Conservation (phyloP, 2,797 vertebrate genomes). For the Pseudochirops corinnae region DNA sequence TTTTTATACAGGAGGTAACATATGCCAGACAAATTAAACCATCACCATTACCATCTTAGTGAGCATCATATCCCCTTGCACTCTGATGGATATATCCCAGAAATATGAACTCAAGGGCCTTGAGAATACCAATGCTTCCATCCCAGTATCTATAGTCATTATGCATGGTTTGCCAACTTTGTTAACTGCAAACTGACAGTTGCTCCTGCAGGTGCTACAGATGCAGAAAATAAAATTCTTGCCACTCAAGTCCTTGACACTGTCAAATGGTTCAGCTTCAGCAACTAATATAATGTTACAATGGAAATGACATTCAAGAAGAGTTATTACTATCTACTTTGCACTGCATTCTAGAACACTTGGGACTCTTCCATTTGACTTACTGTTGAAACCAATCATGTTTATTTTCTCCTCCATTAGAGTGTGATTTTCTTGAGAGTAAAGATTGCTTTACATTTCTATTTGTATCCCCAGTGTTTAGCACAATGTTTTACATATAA, state of each 20-base stretch:
- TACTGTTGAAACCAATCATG: not conserved
- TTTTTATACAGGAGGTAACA: no score
- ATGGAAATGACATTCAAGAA: not conserved
- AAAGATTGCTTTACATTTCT: not conserved
- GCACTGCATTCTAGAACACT: not conserved
- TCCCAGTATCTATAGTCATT: no score
- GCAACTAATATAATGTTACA: not conserved
- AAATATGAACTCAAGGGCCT: no score
- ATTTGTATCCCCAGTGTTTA: not conserved
- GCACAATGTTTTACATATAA: not conserved
- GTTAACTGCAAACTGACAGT: no score
- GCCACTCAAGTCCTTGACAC: not conserved
- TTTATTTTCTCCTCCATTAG: not conserved
- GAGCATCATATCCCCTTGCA: no score
- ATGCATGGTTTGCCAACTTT: no score
- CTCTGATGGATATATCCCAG: no score
- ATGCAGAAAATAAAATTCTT: not conserved
- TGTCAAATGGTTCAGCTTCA: not conserved
- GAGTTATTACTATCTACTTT: not conserved
- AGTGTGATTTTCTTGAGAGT: not conserved
- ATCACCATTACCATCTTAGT: no score
- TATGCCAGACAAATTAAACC: no score
- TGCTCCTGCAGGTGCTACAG: no score
- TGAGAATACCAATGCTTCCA: no score
- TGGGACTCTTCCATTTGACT: not conserved